These are phyloP conservation scores for Aldrovandia affinis DNA, from an alignment of 2,797 vertebrate genomes.

Conservation along the genomic window DNA sequence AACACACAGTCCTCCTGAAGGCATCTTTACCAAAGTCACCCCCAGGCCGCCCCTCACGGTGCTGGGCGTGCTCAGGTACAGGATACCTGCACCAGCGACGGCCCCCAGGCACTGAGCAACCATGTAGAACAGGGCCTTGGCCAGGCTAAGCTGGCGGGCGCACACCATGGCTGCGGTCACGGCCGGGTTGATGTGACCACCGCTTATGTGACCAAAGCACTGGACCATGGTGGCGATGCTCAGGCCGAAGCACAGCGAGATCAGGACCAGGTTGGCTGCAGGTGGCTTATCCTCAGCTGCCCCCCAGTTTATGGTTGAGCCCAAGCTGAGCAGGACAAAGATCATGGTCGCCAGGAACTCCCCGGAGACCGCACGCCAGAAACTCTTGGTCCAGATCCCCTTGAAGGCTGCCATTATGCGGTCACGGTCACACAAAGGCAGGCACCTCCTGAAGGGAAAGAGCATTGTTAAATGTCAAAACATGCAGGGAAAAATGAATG, in stretches of 20 bases:
- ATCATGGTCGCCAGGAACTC: conserved; percentile 92
- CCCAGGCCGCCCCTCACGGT: conserved; percentile 79
- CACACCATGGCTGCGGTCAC: conserved; percentile 92
- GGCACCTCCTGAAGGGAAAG: conserved; percentile 79
- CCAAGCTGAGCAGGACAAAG: conserved; percentile 89
- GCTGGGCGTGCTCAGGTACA: conserved; percentile 87
- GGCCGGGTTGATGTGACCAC: conserved; percentile 92
- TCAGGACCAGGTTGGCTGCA: conserved; percentile 87
- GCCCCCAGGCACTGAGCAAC: conserved; percentile 90
- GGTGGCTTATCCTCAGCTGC: conserved; percentile 74
- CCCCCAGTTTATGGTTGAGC: conserved; percentile 91
- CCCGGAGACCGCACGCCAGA: conserved; percentile 91
- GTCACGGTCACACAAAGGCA: conserved; percentile 75
- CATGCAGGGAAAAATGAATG: not conserved
- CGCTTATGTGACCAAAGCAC: conserved; percentile 93
- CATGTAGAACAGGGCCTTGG: conserved; percentile 90
- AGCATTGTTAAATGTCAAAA: not conserved
- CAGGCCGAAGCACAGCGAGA: conserved; percentile 93
- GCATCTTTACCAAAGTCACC: conserved; percentile 80
- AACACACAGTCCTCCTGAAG: no score
- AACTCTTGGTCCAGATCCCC: conserved; percentile 93
- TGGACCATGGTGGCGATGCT: conserved; percentile 95
- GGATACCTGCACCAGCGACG: conserved; percentile 83
- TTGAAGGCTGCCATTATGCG: conserved; percentile 90
- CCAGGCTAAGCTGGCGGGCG: conserved; percentile 87